phyloP scores from a whole-genome alignment of 2,888 invertebrate species.

The Microdon myrmicae region DNA sequence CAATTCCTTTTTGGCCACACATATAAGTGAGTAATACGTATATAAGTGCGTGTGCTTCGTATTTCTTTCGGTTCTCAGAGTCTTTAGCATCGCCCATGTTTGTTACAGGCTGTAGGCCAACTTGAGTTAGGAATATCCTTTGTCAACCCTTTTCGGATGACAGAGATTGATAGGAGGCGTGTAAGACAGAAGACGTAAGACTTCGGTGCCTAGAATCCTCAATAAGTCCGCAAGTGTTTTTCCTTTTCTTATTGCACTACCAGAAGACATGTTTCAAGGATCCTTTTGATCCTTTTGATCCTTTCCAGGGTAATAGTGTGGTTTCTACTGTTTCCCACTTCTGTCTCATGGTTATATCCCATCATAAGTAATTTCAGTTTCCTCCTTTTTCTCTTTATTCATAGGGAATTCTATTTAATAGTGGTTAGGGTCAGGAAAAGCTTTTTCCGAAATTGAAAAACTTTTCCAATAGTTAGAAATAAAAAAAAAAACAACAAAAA shows the following conservation, averaged over 20 bases:
- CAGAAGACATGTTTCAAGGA: too few species aligned
- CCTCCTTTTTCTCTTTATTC: neutral
- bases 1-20: too few species aligned
- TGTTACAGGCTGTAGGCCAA: conserved; percentile 1
- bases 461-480: conserved; percentile 30
- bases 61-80: too few species aligned
- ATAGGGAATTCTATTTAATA: conserved; percentile 7
- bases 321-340: conserved; percentile 1
- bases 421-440: conserved; percentile 9
- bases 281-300: too few species aligned
- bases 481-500: conserved; percentile 3
- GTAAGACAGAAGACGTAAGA: too few species aligned
- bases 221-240: too few species aligned
- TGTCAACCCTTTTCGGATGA: conserved; percentile 28
- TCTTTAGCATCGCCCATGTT: too few species aligned
- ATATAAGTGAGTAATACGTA: neutral
- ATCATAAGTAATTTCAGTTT: conserved; percentile 25
- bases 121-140: conserved; percentile 32
- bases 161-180: conserved; percentile 33
- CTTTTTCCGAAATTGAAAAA: conserved; percentile 41
- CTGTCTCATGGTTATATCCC: neutral
- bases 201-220: too few species aligned
- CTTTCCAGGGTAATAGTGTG: conserved; percentile 3
- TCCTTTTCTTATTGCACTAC: conserved; percentile 4
- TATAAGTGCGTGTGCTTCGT: neutral